Evolutionary conservation across 2,797 vertebrate genomes (phyloP).

Genomic region (Poecilia picta): DNA sequence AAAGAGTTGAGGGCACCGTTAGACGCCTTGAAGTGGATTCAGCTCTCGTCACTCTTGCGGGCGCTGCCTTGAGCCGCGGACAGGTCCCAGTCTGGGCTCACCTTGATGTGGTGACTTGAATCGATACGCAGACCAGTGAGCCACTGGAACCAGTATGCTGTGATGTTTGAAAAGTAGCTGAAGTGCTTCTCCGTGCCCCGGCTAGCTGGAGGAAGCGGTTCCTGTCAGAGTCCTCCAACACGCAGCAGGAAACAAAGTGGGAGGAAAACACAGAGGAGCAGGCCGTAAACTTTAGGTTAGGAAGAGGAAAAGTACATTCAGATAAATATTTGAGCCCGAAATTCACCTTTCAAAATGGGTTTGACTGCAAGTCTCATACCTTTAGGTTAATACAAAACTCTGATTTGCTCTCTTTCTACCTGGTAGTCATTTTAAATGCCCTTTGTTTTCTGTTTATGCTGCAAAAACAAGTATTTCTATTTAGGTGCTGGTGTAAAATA

Average conservation of each 20-base stretch:
- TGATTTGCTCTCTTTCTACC: neutral
- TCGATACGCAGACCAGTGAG: slow-evolving; percentile 79
- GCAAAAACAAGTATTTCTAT: too few species aligned
- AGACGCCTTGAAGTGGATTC: slow-evolving; percentile 82
- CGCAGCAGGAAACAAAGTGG: slow-evolving; percentile 68
- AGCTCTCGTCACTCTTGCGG: slow-evolving; percentile 80
- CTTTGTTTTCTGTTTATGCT: neutral
- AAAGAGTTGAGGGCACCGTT: slow-evolving; percentile 79
- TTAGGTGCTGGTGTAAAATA: too few species aligned
- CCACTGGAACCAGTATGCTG: slow-evolving; percentile 76
- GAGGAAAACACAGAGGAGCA: slow-evolving; percentile 51
- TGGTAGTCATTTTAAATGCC: neutral
- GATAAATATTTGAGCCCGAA: neutral
- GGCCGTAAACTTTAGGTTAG: slow-evolving; percentile 37
- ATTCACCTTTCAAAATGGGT: neutral
- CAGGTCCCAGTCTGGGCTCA: slow-evolving; percentile 77
- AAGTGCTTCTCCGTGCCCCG: slow-evolving; percentile 56
- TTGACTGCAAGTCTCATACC: neutral
- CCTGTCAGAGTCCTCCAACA: slow-evolving; percentile 67
- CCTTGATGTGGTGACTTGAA: slow-evolving; percentile 84
- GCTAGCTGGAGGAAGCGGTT: slow-evolving; percentile 60
- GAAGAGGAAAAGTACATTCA: slow-evolving; percentile 12
- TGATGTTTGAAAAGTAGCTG: slow-evolving; percentile 72
- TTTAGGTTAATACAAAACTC: neutral
- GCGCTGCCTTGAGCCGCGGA: slow-evolving; percentile 79